phyloP scores from a whole-genome alignment of 1,140 invertebrate species.

The Heliothis subflexa region DNA sequence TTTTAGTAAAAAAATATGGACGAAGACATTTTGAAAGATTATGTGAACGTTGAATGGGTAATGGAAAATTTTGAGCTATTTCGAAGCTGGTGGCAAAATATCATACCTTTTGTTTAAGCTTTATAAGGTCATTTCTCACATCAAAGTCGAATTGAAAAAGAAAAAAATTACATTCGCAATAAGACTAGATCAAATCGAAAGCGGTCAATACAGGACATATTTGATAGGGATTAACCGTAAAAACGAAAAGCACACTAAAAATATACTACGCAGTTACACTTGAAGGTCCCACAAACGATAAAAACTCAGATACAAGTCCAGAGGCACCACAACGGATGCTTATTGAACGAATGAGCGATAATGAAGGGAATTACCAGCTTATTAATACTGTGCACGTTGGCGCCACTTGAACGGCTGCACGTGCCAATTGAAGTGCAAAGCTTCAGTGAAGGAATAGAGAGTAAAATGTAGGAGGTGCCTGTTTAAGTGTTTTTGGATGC shows the following conservation, averaged over 20 bases:
- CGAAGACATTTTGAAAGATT: too few relatives aligned
- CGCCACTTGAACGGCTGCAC: not conserved
- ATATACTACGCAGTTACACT: not conserved
- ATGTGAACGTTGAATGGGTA: too few relatives aligned
- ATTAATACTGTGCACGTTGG: not conserved
- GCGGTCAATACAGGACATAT: not conserved
- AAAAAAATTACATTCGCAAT: too few relatives aligned
- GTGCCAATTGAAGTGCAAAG: conserved; percentile 3
- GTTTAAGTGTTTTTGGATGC: too few relatives aligned
- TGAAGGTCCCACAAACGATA: not conserved
- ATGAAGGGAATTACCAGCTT: conserved; percentile 14
- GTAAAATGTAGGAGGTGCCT: too few relatives aligned
- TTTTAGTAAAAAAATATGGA: too few relatives aligned
- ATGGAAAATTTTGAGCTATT: too few relatives aligned
- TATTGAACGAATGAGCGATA: conserved; percentile 26
- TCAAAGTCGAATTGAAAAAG: too few relatives aligned
- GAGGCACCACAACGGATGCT: conserved; percentile 8
- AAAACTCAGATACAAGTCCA: not conserved
- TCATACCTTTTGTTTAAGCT: too few relatives aligned
- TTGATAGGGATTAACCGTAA: not conserved
- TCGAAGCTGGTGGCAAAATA: too few relatives aligned
- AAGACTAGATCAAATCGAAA: too few relatives aligned
- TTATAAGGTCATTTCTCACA: too few relatives aligned
- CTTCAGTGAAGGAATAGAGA: not conserved
- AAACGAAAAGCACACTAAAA: not conserved